These are phyloP conservation scores for Drosophila pallidifrons DNA, from an alignment of 1,140 invertebrate genomes.

Conservation along the genomic window DNA sequence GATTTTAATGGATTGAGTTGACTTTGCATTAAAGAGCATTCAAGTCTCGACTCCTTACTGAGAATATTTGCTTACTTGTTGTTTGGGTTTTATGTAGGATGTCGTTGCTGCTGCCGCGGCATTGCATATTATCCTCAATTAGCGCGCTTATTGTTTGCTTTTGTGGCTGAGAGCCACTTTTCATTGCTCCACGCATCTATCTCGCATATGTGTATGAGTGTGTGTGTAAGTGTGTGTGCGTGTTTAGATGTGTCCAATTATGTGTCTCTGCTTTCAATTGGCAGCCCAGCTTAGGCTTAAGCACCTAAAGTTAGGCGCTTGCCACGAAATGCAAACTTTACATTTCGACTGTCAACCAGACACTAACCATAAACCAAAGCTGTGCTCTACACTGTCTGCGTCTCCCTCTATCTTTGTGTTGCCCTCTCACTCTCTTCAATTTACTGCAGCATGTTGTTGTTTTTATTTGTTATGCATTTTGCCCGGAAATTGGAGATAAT, in stretches of 20 bases:
- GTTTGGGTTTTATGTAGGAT: constrained; percentile 31
- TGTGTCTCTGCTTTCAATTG: constrained; percentile 48
- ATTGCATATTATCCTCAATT: constrained; percentile 75
- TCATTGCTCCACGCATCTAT: constrained; percentile 12
- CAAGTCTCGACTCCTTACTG: not conserved
- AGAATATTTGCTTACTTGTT: constrained; percentile 21
- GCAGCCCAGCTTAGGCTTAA: constrained; percentile 69
- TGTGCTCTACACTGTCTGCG: not conserved
- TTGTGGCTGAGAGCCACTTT: constrained; percentile 30
- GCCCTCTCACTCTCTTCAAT: not conserved
- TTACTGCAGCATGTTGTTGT: constrained; percentile 54
- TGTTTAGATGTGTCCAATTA: constrained; percentile 34
- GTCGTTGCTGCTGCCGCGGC: constrained; percentile 23
- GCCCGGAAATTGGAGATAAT: constrained; percentile 81
- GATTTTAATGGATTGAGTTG: too few species aligned
- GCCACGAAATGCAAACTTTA: constrained; percentile 75
- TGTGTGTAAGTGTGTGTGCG: constrained; percentile 3
- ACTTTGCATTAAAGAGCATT: constrained; percentile 20
- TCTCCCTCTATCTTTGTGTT: not conserved
- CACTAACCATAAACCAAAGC: constrained; percentile 61
- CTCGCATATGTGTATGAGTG: not conserved
- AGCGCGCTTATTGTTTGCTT: constrained; percentile 76
- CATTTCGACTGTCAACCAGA: constrained; percentile 60
- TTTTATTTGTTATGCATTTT: constrained; percentile 82
- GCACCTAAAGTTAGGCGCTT: constrained; percentile 75